Evolutionary conservation across 23 tunicate species (phyloP), one percentile per base, ranked within the genome.

Genomic region (Botrylloides violaceus): DNA sequence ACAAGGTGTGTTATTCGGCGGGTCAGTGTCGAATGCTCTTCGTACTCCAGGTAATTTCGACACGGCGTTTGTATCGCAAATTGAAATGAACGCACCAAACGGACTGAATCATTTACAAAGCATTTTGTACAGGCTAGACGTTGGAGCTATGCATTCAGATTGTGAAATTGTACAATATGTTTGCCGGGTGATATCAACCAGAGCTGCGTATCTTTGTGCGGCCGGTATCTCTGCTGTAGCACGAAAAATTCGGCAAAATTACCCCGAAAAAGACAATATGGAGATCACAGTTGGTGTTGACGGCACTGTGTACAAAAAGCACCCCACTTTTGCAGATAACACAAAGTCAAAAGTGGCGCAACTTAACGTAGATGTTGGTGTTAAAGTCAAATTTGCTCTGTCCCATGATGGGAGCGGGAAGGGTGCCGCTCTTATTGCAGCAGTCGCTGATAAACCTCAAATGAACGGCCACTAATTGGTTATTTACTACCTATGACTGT

Each of bases 151-250:
- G 73, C 66, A 85, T 31, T 47, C 63, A 3, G 98, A 93, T 64
- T 93, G 98, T 47, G 98, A 93, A 31, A 66, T 93, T 55, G 94
- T 93, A 19, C 76, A 55, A 34, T 64, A 73, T 2, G 84, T 93
- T 28, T 93, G 98, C 56, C 80, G 77, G 38, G 94, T 87, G 19
- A 94, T 93, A 22, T 93, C 98, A 15, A 72, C 80, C 49, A 39
- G 98, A 36, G 98, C 98, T 4, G 98, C 98, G 29, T 65, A 80
- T 36, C 63, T 93, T 2, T 93, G 98, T 56, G 94, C 98, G 15
- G 85, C 98, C 31, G 75, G 75, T 47, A 48, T 70, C 27, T 62
- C 75, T 3, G 75, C 75, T 24, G 32, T 70, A 39, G 66, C 75
- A 3, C 75, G 75, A 4, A 70, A 70, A 70, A 70, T 38, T 4